A percentile compares a stretch with the other conserved stretches of the same genome.
phyloP scores from a whole-genome alignment of 2,888 invertebrate species.

The Podabrus alpinus region DNA sequence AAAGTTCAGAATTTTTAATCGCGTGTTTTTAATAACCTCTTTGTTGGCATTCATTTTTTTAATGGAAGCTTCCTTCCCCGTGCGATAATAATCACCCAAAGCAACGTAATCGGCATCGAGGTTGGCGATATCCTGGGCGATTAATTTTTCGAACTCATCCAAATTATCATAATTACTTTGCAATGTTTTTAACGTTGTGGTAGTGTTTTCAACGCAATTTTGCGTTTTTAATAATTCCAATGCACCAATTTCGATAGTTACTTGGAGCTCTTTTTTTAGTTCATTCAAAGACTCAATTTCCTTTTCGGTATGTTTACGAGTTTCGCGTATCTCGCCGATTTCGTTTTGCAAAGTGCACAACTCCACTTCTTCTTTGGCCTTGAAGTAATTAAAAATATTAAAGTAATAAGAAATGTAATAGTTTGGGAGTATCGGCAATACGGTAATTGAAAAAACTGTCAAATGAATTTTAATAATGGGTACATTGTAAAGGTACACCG shows the following conservation, averaged over 20 bases:
- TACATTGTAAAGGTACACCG: too few species aligned
- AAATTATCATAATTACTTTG: background rate
- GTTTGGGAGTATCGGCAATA: too few species aligned
- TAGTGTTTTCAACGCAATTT: background rate
- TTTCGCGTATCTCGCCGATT: background rate
- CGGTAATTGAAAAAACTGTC: too few species aligned
- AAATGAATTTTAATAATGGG: too few species aligned
- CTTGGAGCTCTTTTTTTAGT: background rate
- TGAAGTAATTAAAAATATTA: background rate
- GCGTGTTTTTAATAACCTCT: background rate
- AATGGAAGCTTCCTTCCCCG: background rate
- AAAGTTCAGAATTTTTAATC: background rate
- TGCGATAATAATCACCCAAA: background rate
- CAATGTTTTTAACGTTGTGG: background rate
- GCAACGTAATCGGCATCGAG: background rate
- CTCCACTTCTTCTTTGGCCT: background rate
- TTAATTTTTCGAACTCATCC: background rate
- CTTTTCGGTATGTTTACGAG: background rate
- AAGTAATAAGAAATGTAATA: background rate
- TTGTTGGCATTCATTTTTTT: background rate
- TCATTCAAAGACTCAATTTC: background rate
- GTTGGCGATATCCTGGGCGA: background rate
- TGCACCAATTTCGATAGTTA: background rate
- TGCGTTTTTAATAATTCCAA: background rate
- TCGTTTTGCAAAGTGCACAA: background rate